A percentile compares a stretch with the other conserved stretches of the same genome.
phyloP scores from a whole-genome alignment of 2,888 invertebrate species.

The Meliscaeva auricollis region DNA sequence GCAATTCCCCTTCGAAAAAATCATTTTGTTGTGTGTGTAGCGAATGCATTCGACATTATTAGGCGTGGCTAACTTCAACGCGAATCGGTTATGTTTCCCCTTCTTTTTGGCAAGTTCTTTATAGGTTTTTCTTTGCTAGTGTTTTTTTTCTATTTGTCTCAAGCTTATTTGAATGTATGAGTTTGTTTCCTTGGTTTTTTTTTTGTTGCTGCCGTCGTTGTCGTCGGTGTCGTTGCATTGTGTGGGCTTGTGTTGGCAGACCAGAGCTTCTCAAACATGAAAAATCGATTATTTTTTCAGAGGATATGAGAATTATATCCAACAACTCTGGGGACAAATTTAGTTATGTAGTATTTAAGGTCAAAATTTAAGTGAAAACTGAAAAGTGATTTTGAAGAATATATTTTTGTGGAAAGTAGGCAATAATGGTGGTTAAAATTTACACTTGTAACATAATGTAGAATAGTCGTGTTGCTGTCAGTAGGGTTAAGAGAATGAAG shows the following conservation, averaged over 20 bases:
- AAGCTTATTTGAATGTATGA: conserved; percentile 34
- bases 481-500: too few relatives aligned
- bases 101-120: conserved; percentile 39
- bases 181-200: conserved; percentile 53
- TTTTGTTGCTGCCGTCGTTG: conserved; percentile 47
- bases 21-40: conserved; percentile 15
- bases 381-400: too few relatives aligned
- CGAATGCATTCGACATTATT: conserved; percentile 10
- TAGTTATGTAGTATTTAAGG: conserved; percentile 66
- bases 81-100: conserved; percentile 73
- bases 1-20: conserved; percentile 55
- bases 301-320: conserved; percentile 32
- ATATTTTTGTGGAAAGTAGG: too few relatives aligned
- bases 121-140: conserved; percentile 35
- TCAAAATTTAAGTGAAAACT: conserved; percentile 60
- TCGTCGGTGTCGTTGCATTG: conserved; percentile 44
- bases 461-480: too few relatives aligned
- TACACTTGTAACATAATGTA: too few relatives aligned
- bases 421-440: too few relatives aligned
- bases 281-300: conserved; percentile 67
- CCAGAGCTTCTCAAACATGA: conserved; percentile 64
- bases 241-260: conserved; percentile 41
- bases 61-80: conserved; percentile 68
- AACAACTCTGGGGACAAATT: conserved; percentile 55
- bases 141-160: conserved; percentile 17